A percentile compares a stretch with the other conserved stretches of the same genome.
These are phyloP conservation scores for Yponomeuta evonymella DNA, from an alignment of 2,888 invertebrate species.

Conservation along the genomic window DNA sequence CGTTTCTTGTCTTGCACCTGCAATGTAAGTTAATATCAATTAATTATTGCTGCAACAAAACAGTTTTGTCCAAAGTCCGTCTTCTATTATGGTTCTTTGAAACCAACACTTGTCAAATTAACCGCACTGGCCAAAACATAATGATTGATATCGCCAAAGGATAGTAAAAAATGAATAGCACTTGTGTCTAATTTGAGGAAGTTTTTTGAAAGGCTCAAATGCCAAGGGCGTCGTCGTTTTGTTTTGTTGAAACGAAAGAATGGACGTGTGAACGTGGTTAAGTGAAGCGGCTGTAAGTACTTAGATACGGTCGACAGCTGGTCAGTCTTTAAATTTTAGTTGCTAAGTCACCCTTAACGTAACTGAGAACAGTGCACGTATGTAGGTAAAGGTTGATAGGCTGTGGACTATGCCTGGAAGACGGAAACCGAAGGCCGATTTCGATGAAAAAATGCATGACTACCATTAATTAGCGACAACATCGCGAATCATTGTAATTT, in stretches of 20 bases:
- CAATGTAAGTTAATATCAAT: too few species aligned
- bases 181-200: background rate
- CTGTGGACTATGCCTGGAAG: too few species aligned
- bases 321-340: too few species aligned
- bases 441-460: too few species aligned
- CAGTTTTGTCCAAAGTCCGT: background rate
- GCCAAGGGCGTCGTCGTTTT: constrained; percentile 1
- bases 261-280: background rate
- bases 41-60: background rate
- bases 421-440: too few species aligned
- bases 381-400: too few species aligned
- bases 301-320: background rate
- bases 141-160: constrained; percentile 5
- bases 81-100: background rate
- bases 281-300: background rate
- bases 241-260: background rate
- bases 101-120: background rate
- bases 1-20: too few species aligned
- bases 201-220: constrained; percentile 3
- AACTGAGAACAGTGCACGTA: too few species aligned
- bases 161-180: background rate
- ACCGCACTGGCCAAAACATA: background rate
- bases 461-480: too few species aligned
- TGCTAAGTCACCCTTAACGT: too few species aligned
- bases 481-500: too few species aligned